Evolutionary conservation across 2,888 invertebrate genomes (phyloP), one percentile per base, ranked within the genome.

Genomic region (Tanypteryx hageni): DNA sequence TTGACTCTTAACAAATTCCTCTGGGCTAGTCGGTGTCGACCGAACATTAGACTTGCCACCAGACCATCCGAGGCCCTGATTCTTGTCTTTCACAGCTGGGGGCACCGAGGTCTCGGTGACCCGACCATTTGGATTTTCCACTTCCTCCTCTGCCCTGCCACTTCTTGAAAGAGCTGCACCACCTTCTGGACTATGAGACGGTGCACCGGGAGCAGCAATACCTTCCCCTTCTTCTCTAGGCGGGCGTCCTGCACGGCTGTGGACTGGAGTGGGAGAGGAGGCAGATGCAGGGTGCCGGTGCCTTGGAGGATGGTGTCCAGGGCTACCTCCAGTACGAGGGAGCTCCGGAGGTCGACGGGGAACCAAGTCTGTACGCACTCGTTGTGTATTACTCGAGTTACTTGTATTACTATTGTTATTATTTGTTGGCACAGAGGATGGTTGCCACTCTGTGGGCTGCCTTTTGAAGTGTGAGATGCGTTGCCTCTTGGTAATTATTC

Each of bases 391-490:
- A 64, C 31, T 89, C 8, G 44, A 44, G 89, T 56, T 89, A 27
- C n/a, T 83, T n/a, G 18, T 83, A 83, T 56, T 83, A 89, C 61
- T 64, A 89, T 61, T 89, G 89, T 61, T 89, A 44, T 64, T 89
- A 44, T 58, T 89, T 44, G 61, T 64, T 16, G 89, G 61, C 89
- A 82, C 82, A 58, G 92, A 92, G 81, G 76, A 76, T 57, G 76
- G 57, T n/a, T 57, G 31, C 27, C 27, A 91, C 92, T 92, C 84
- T 56, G 82, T 81, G 44, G 96, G 95, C 56, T 96, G 96, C 94
- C 97, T 97, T 94, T 96, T 96, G 95, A 97, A 98, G 95, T 97
- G 97, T 94, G 98, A 98, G 95, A 99, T 98, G 94, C 99, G 97
- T 95, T 97, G 98, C 95, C 97, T 97, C 95, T 99, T 98, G 93